Evolutionary conservation across 2,113 vertebrate genomes (phyloP), one percentile per base, ranked within the genome.

Genomic region (Istiophorus platypterus): DNA sequence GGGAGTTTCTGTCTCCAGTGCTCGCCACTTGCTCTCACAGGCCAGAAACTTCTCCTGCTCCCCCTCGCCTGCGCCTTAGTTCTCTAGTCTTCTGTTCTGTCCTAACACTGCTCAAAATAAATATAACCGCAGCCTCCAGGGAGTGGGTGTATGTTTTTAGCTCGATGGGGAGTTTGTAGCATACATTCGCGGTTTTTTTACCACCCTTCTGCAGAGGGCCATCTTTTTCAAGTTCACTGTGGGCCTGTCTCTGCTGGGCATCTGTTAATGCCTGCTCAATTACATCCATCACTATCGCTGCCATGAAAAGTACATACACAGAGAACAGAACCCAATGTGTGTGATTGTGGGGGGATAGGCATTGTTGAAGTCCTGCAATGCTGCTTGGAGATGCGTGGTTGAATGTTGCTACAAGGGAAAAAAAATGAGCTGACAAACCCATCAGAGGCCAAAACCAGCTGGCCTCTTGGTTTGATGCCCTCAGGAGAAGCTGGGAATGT

Each of bases 1-100:
- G 90, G 89, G 87, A 90, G 81, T 34, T 84, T 89, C 92, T 85
- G 89, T 88, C 92, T 92, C 86, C 69, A 68, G 37, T 27, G 65
- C 85, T 89, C 63, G 88, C 82, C 85, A 86, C 68, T 76, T 26
- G n/a, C 63, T 86, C 59, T 85, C 70, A 56, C 41, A 64, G 42
- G 65, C 52, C 78, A 82, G 59, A 87, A 85, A 86, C 79, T 77
- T 87, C 83, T 81, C 37, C 49, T 47, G 68, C 69, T 70, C 59
- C 62, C 76, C 34, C 71, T 85, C 13, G 47, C 72, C 57, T 75
- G 81, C 20, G 45, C 45, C 68, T 84, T 81, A 77, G 76, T 77
- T 84, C 85, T 83, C 67, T 66, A 78, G 76, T 67, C 65, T 87
- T 79, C 34, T 84, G 37, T 14, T 57, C 67, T 62, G 59, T 68